A percentile compares a stretch with the other conserved stretches of the same genome.
phyloP scores from a whole-genome alignment of 2,797 vertebrate genomes.

The Coranthus polyacanthus region DNA sequence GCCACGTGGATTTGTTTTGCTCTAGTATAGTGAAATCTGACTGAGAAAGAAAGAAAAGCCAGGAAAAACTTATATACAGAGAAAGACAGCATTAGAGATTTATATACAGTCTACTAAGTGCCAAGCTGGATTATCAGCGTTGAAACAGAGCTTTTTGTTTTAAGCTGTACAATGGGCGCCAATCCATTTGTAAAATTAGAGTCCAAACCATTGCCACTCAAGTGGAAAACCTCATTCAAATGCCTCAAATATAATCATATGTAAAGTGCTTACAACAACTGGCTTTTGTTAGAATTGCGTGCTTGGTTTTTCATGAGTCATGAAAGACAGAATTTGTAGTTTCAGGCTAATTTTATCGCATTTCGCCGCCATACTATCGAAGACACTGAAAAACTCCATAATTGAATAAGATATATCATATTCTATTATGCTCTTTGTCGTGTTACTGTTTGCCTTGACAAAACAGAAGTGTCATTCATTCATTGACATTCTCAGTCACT shows the following conservation, averaged over 20 bases:
- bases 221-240: slow-evolving; percentile 82
- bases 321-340: slow-evolving; percentile 42
- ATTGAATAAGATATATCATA: slow-evolving; percentile 28
- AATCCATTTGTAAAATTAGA: slow-evolving; percentile 86
- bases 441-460: slow-evolving; percentile 33
- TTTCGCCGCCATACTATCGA: slow-evolving; percentile 6
- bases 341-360: slow-evolving; percentile 38
- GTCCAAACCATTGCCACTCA: slow-evolving; percentile 80
- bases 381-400: slow-evolving; percentile 6
- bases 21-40: slow-evolving; percentile 74
- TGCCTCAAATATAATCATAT: slow-evolving; percentile 78
- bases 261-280: slow-evolving; percentile 84
- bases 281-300: slow-evolving; percentile 61
- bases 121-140: slow-evolving; percentile 85
- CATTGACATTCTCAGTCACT: slow-evolving; percentile 7
- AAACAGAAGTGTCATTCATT: slow-evolving; percentile 36
- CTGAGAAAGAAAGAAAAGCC: slow-evolving; percentile 72
- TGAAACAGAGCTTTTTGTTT: slow-evolving; percentile 85
- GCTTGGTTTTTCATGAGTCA: slow-evolving; percentile 38
- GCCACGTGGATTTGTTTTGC: slow-evolving; percentile 71
- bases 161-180: slow-evolving; percentile 82
- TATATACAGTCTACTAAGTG: slow-evolving; percentile 84
- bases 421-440: slow-evolving; percentile 6
- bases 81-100: slow-evolving; percentile 82
- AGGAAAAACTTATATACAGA: slow-evolving; percentile 77